Evolutionary conservation across 2,888 invertebrate genomes (phyloP).

Genomic region (Tenthredo scrophulariae): DNA sequence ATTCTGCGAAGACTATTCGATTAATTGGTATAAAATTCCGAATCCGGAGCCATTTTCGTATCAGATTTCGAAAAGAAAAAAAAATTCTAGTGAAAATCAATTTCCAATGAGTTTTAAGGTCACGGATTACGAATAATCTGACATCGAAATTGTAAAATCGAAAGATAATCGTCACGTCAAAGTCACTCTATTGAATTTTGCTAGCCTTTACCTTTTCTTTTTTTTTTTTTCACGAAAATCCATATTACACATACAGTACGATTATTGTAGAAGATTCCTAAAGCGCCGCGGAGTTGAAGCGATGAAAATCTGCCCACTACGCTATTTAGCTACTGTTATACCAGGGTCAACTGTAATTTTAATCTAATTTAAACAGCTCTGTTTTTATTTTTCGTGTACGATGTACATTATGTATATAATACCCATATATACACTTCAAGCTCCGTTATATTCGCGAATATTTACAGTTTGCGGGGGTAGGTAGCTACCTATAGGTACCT

Average conservation of each 20-base stretch:
- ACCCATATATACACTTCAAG: neutral
- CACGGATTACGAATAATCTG: neutral
- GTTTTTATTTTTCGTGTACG: neutral
- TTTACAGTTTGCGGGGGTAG: neutral
- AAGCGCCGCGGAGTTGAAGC: neutral
- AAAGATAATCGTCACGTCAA: neutral
- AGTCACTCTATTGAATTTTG: neutral
- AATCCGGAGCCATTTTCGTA: neutral
- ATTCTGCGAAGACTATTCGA: neutral
- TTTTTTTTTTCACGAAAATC: neutral
- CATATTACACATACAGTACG: neutral
- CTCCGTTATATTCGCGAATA: conserved; percentile 13
- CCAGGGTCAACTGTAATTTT: conserved; percentile 42
- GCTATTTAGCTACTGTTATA: neutral
- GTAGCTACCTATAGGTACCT: neutral
- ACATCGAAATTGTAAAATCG: neutral
- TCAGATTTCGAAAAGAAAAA: neutral
- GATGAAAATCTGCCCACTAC: neutral
- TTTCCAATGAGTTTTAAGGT: neutral
- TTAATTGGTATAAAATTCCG: neutral
- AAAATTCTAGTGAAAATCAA: neutral
- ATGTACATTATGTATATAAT: neutral
- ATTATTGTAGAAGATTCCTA: neutral
- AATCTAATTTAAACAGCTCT: neutral
- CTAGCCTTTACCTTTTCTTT: neutral